A percentile compares a stretch with the other conserved stretches of the same genome.
Conservation (phyloP, 35 echinoderm and acorn worm genomes). For the Apostichopus californicus region DNA sequence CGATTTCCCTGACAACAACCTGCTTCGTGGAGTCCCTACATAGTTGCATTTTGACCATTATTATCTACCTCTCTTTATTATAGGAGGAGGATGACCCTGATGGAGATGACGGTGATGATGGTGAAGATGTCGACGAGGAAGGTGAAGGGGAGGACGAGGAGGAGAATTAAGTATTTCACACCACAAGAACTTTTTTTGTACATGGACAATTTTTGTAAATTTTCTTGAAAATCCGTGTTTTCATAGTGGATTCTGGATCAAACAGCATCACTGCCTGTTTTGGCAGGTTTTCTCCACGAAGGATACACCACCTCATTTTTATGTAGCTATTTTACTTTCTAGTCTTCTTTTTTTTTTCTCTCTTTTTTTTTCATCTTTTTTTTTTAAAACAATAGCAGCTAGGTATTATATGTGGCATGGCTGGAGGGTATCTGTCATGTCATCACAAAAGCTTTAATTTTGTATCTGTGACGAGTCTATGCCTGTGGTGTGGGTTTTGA, state of each 20-base stretch:
- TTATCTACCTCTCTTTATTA: background rate
- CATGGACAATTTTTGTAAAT: constrained; percentile 41
- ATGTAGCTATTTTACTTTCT: background rate
- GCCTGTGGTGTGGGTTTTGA: too few species aligned
- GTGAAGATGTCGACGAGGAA: background rate
- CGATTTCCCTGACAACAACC: background rate
- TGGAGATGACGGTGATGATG: constrained; percentile 1
- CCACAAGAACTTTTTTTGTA: constrained; percentile 28
- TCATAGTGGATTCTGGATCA: constrained; percentile 41
- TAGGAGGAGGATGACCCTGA: constrained; percentile 28
- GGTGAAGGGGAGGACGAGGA: constrained; percentile 34
- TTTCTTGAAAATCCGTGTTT: constrained; percentile 50
- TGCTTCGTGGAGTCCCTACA: background rate
- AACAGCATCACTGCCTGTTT: constrained; percentile 28
- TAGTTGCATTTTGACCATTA: background rate
- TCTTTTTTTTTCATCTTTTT: background rate
- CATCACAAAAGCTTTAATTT: background rate
- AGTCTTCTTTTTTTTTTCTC: background rate
- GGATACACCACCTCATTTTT: constrained; percentile 48
- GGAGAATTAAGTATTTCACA: constrained; percentile 36
- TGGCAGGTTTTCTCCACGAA: constrained; percentile 9
- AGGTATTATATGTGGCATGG: background rate
- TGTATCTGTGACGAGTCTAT: background rate
- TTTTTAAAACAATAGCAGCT: background rate
- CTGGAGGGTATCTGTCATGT: background rate